Conservation (phyloP, 2,888 invertebrate species). For the Penaeus monodon region DNA sequence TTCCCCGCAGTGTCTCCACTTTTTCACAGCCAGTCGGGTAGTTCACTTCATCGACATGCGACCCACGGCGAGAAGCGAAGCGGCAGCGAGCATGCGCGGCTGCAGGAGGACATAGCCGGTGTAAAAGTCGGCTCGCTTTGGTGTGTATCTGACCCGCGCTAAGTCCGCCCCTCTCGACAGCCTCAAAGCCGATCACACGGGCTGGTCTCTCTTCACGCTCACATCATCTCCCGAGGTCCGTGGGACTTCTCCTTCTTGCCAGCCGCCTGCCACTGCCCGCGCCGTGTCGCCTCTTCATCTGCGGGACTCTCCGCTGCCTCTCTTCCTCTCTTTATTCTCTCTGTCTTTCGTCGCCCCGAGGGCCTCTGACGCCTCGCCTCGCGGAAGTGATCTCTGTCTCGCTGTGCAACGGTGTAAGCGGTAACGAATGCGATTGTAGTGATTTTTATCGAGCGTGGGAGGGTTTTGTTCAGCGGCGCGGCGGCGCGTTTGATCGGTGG, state of each 20-base stretch:
- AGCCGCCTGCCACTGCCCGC: constrained; percentile 15
- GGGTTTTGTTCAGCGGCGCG: no score
- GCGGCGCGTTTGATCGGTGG: background rate
- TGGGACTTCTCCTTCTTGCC: constrained; percentile 4
- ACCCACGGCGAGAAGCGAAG: background rate
- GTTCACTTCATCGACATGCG: background rate
- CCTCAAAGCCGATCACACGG: constrained; percentile 41
- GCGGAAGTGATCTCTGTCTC: no score
- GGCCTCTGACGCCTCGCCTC: no score
- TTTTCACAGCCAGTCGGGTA: background rate
- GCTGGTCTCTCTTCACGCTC: constrained; percentile 28
- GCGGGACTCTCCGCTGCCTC: background rate
- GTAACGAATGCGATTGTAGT: no score
- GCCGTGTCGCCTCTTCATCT: constrained; percentile 13
- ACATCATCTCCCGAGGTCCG: constrained; percentile 42
- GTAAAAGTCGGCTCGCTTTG: constrained; percentile 51
- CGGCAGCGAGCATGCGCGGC: background rate
- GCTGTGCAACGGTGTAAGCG: no score
- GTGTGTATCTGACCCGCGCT: constrained; percentile 33
- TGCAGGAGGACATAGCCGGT: constrained; percentile 3
- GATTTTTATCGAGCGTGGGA: no score
- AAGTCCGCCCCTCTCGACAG: constrained; percentile 25
- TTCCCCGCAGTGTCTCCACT: background rate
- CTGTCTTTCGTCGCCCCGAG: no score
- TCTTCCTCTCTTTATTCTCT: background rate